Conservation (phyloP, 2,888 invertebrate genomes). For the Papilio demoleus region DNA sequence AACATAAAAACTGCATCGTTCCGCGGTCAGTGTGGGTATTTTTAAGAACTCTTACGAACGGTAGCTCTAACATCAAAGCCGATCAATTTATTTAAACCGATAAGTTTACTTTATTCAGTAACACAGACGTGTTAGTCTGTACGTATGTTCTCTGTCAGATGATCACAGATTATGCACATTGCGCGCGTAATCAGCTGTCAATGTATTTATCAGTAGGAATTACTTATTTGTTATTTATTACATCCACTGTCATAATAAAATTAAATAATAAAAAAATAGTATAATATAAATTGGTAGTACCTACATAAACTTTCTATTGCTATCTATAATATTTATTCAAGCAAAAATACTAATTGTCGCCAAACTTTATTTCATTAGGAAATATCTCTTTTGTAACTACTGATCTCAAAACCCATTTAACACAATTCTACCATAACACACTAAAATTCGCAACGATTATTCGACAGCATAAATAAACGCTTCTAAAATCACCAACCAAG, state of each 20-base stretch:
- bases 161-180: slow-evolving; percentile 45
- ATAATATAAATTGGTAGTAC: not conserved
- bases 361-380: not conserved
- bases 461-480: not conserved
- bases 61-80: slow-evolving; percentile 40
- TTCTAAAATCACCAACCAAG: not conserved
- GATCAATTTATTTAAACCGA: slow-evolving; percentile 43
- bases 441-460: not conserved
- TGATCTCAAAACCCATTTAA: not conserved
- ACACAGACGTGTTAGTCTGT: slow-evolving; percentile 38
- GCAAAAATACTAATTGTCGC: no score
- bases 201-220: slow-evolving; percentile 28
- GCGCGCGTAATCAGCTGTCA: slow-evolving; percentile 34
- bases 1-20: slow-evolving; percentile 29
- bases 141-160: slow-evolving; percentile 45
- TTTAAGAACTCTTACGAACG: slow-evolving; percentile 27
- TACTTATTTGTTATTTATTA: slow-evolving; percentile 14
- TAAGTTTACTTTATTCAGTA: slow-evolving; percentile 45
- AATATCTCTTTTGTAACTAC: not conserved
- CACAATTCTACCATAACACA: no score
- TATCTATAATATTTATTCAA: no score
- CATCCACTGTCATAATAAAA: slow-evolving; percentile 2
- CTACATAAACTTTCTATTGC: not conserved
- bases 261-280: not conserved
- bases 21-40: slow-evolving; percentile 26